Evolutionary conservation across 1,140 invertebrate genomes (phyloP), one percentile per base, ranked within the genome.

Genomic region (Formica exsecta): DNA sequence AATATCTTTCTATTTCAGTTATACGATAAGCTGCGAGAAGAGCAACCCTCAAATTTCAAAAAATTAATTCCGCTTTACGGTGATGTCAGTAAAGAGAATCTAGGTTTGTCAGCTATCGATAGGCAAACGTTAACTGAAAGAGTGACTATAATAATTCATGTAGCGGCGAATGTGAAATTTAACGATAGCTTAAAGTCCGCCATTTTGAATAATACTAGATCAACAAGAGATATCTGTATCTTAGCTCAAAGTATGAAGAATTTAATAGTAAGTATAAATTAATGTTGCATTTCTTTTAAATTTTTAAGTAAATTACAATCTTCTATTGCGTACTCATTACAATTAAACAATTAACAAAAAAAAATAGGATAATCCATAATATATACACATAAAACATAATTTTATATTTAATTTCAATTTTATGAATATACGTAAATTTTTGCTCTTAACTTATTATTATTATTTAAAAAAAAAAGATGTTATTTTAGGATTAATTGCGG

Each of bases 141-240:
- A 91, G 97, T 99, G 0, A 97, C 97, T 7, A 95, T 99, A 22
- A 96, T 99, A 8, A 99, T 99, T 93, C 98, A 99, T 93, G 97
- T 97, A 1, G 99, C 99, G 0, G 99, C 99, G 1, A 99, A 98
- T 84, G 97, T 99, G 73, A 98, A 97, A 92, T 99, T 99, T 93
- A 98, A 99, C 92, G 98, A 99, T 93, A 95, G 96, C 9, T 93
- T 99, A n/a, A 97, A 96, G 90, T 90, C 95, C 22, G 96, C 97
- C 0, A 95, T 97, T 1, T 94, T 96, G 3, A 93, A 97, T 85
- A 98, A 98, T 86, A 95, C 97, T 0, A 94, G 96, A 61, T 97
- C 97, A 1, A 97, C 97, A 0, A 95, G 96, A 75, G 96, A 97
- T 85, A 81, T 97, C 1, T 95, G 97, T 36, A 96, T 97, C 54